A percentile compares a stretch with the other conserved stretches of the same genome.
phyloP scores from a whole-genome alignment of 2,113 vertebrate genomes.

The Dicerorhinus sumatrensis region DNA sequence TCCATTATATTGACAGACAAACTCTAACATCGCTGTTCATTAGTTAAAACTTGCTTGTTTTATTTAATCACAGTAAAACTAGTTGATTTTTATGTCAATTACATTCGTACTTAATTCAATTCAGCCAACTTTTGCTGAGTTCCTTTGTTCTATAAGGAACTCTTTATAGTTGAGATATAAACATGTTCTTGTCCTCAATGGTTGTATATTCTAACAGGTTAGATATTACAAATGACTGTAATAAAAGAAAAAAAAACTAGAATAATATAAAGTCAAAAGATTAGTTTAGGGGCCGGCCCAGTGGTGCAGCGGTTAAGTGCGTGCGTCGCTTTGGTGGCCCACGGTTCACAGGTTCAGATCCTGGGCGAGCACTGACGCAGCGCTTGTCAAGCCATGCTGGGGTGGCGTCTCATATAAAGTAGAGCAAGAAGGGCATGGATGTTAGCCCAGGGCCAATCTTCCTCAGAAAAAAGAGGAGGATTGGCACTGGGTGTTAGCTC shows the following conservation, averaged over 20 bases:
- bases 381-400: too few species aligned
- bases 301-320: too few species aligned
- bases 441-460: too few species aligned
- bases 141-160: not conserved
- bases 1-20: not conserved
- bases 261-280: not conserved
- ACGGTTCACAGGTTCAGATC: too few species aligned
- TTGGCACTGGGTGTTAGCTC: too few species aligned
- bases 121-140: not conserved
- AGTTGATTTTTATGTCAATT: not conserved
- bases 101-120: not conserved
- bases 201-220: not conserved
- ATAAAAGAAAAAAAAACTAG: not conserved
- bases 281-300: not conserved
- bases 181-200: not conserved
- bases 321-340: too few species aligned
- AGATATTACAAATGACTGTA: not conserved
- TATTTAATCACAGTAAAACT: not conserved
- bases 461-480: too few species aligned
- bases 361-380: too few species aligned
- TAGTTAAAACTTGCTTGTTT: not conserved
- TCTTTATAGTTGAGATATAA: not conserved
- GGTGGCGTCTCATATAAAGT: too few species aligned
- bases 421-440: too few species aligned
- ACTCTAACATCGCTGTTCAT: not conserved